phyloP scores from a whole-genome alignment of 2,113 vertebrate genomes.

The Cairina moschata region DNA sequence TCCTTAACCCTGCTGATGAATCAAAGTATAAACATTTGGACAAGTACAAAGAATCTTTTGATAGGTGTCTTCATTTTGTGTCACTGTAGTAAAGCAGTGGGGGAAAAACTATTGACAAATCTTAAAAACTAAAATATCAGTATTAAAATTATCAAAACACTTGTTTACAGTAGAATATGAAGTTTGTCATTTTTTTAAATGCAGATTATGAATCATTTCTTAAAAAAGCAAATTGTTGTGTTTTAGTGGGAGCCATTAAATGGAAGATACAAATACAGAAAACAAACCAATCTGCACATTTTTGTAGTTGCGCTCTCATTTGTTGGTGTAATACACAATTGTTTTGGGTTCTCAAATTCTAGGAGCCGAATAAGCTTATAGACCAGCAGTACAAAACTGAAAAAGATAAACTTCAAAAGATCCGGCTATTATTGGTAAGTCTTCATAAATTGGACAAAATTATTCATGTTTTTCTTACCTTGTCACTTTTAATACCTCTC shows the following conservation, averaged over 20 bases:
- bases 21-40: not conserved
- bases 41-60: rapidly evolving
- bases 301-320: not conserved
- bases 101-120: not conserved
- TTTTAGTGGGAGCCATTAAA: not conserved
- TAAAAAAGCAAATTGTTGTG: not conserved
- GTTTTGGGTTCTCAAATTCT: conserved; percentile 27
- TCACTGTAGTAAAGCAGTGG: not conserved
- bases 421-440: conserved; percentile 92
- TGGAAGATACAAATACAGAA: not conserved
- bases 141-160: not conserved
- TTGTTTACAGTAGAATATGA: not conserved
- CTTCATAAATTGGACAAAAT: not conserved
- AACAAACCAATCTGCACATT: not conserved
- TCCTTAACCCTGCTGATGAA: not conserved
- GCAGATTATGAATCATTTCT: not conserved
- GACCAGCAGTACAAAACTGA: conserved; percentile 88
- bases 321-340: not conserved
- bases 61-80: not conserved
- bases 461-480: not conserved
- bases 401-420: conserved; percentile 95
- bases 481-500: not conserved
- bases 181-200: not conserved
- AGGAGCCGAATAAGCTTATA: conserved; percentile 88
- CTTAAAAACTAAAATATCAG: not conserved